Percentiles rank a stretch among this genome's conserved stretches.
phyloP scores from a whole-genome alignment of 2,888 invertebrate species.

The Stegana nigrithorax region DNA sequence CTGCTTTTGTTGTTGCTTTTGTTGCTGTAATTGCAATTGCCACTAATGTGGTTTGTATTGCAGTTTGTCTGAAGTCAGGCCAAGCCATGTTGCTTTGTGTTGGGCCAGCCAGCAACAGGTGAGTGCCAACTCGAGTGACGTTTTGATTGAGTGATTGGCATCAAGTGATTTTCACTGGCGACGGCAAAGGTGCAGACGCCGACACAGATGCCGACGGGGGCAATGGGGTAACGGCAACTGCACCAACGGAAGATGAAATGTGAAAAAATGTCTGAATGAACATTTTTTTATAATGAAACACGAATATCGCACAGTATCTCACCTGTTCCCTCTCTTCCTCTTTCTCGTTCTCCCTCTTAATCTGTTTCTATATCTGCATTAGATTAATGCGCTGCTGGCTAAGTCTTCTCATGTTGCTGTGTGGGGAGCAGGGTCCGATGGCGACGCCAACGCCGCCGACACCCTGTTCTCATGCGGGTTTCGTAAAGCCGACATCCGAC shows the following conservation, averaged over 20 bases:
- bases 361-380: too few relatives aligned
- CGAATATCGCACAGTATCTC: neutral
- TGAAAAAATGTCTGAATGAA: slow-evolving; percentile 12
- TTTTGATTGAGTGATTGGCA: slow-evolving; percentile 68
- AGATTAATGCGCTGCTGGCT: too few relatives aligned
- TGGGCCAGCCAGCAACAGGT: slow-evolving; percentile 56
- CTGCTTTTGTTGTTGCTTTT: neutral
- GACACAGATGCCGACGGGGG: neutral
- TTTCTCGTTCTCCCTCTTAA: too few relatives aligned
- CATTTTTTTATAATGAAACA: slow-evolving; percentile 3
- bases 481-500: slow-evolving; percentile 11
- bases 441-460: neutral
- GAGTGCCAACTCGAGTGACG: slow-evolving; percentile 64
- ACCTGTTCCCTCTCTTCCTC: too few relatives aligned
- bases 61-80: too few relatives aligned
- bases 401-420: neutral
- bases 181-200: neutral
- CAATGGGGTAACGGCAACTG: too few relatives aligned
- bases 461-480: too few relatives aligned
- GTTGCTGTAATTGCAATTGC: too few relatives aligned
- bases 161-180: too few relatives aligned
- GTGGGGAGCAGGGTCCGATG: too few relatives aligned
- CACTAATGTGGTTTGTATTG: too few relatives aligned
- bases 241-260: too few relatives aligned
- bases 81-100: slow-evolving; percentile 43